phyloP scores from a whole-genome alignment of 2,888 invertebrate species.

The Formica aserva region DNA sequence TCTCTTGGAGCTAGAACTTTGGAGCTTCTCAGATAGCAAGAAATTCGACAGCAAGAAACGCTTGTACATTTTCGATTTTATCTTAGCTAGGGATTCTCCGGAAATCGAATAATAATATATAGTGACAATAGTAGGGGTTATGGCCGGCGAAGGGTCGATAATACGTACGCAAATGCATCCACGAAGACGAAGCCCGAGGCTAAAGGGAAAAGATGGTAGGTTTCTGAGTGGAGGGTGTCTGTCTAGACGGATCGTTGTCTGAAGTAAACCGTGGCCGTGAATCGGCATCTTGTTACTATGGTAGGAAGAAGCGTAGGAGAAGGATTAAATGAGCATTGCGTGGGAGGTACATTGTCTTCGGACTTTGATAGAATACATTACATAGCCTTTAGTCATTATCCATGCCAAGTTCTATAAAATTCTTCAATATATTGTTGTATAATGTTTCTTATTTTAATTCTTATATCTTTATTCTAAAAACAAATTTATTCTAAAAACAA shows the following conservation, averaged over 20 bases:
- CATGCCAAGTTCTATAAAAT: slow-evolving; percentile 12
- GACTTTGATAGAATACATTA: slow-evolving; percentile 14
- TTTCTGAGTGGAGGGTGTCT: slow-evolving; percentile 74
- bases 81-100: not conserved
- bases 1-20: not conserved
- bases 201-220: slow-evolving; percentile 65
- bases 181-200: slow-evolving; percentile 39
- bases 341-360: slow-evolving; percentile 37
- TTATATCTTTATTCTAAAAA: not conserved
- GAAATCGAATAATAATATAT: slow-evolving; percentile 36
- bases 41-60: not conserved
- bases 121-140: slow-evolving; percentile 3
- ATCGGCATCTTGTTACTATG: slow-evolving; percentile 60
- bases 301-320: slow-evolving; percentile 60
- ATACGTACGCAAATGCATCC: slow-evolving; percentile 30
- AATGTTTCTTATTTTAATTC: not conserved
- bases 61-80: slow-evolving; percentile 3
- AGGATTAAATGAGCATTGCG: slow-evolving; percentile 51
- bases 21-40: not conserved
- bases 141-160: slow-evolving; percentile 29
- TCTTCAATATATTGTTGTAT: not conserved
- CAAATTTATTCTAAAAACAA: not conserved
- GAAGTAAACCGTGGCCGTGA: slow-evolving; percentile 77
- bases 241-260: slow-evolving; percentile 82
- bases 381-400: not conserved